A percentile compares a stretch with the other conserved stretches of the same genome.
phyloP scores from a whole-genome alignment of 2,113 vertebrate genomes.

The Sinocyclocheilus maitianheensis region DNA sequence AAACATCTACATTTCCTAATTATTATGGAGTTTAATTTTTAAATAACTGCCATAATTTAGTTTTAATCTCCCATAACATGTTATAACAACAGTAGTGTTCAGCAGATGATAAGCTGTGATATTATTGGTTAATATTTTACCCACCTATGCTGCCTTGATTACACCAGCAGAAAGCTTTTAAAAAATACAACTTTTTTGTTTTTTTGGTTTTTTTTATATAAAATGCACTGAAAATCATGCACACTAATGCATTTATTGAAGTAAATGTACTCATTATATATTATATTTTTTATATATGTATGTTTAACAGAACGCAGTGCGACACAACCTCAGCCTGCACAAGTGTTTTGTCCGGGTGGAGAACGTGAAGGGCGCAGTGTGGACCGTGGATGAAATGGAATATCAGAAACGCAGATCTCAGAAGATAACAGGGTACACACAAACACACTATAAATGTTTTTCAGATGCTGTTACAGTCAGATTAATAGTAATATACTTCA shows the following conservation, averaged over 20 bases:
- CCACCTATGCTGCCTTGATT: no score
- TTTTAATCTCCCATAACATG: background rate
- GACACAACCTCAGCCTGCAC: conserved; percentile 99
- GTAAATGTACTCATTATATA: background rate
- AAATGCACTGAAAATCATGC: background rate
- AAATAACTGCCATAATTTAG: background rate
- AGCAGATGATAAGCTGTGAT: background rate
- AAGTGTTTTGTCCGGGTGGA: conserved; percentile 87
- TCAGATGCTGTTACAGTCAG: background rate
- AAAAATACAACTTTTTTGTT: no score
- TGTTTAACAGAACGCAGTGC: conserved; percentile 90
- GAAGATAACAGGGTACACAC: conserved; percentile 95
- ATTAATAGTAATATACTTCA: background rate
- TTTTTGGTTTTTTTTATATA: background rate
- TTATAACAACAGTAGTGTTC: background rate
- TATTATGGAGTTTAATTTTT: no score
- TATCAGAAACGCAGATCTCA: conserved; percentile 99
- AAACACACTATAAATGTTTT: background rate
- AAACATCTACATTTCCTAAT: no score
- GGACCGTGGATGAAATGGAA: conserved; percentile 98
- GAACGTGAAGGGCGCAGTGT: no score
- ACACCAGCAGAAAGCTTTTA: no score
- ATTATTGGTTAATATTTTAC: background rate
- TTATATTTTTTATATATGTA: background rate
- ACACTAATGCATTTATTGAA: background rate